Conservation (phyloP, 2,888 invertebrate genomes). For the Eremobia ochroleuca region DNA sequence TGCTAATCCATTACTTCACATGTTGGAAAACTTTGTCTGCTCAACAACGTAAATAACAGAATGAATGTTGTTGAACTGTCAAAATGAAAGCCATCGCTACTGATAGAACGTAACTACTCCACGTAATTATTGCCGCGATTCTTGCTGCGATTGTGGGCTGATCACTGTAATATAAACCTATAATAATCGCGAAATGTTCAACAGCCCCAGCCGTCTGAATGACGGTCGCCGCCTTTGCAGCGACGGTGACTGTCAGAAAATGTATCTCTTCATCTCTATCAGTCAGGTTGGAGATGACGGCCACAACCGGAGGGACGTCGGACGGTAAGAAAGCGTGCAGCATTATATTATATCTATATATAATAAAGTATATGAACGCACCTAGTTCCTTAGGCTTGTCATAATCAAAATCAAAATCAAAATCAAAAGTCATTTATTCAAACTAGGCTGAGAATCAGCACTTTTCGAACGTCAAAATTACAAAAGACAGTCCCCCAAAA, state of each 20-base stretch:
- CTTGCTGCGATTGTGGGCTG: neutral
- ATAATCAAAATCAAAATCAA: too few relatives aligned
- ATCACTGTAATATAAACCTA: neutral
- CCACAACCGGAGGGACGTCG: neutral
- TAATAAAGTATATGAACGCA: neutral
- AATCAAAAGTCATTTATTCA: too few relatives aligned
- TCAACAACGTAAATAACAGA: too few relatives aligned
- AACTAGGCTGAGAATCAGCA: too few relatives aligned
- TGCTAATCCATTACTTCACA: too few relatives aligned
- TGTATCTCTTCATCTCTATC: slow-evolving; percentile 14
- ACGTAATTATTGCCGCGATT: too few relatives aligned
- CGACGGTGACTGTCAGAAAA: slow-evolving; percentile 17
- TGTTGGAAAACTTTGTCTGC: too few relatives aligned
- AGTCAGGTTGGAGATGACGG: slow-evolving; percentile 6
- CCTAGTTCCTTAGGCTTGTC: neutral
- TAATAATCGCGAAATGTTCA: neutral
- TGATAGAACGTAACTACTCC: too few relatives aligned
- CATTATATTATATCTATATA: neutral
- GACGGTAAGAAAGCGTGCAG: slow-evolving; percentile 2
- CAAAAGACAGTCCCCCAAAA: too few relatives aligned
- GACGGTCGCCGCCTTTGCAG: neutral
- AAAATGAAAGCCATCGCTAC: too few relatives aligned
- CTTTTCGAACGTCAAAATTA: too few relatives aligned
- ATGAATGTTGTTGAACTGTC: too few relatives aligned
- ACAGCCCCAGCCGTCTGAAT: neutral